A percentile compares a stretch with the other conserved stretches of the same genome.
Evolutionary conservation across 2,113 vertebrate genomes (phyloP).

Genomic region (Corythaeola cristata): DNA sequence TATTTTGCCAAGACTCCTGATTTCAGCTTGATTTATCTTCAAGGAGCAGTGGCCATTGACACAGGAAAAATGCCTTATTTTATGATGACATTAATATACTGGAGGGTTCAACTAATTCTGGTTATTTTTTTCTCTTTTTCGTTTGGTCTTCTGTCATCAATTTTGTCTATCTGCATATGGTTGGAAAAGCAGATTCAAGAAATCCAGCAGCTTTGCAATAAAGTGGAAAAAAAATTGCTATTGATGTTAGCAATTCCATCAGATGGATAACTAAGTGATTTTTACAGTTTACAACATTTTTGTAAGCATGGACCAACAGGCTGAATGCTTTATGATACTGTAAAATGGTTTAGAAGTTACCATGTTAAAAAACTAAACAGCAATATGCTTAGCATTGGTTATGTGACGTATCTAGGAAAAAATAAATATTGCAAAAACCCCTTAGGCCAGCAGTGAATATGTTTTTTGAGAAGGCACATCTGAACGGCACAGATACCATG

Average conservation of each 20-base stretch:
- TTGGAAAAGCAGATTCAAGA: not conserved
- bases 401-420: not conserved
- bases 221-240: not conserved
- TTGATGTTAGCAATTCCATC: not conserved
- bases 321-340: not conserved
- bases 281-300: not conserved
- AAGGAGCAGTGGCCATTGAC: not conserved
- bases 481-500: not conserved
- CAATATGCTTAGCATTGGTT: not conserved
- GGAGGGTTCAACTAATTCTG: not conserved
- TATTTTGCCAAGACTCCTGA: not conserved
- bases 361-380: not conserved
- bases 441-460: not conserved
- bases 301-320: not conserved
- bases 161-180: not conserved
- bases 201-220: not conserved
- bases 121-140: not conserved
- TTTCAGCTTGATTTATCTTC: not conserved
- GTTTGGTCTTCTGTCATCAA: not conserved
- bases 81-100: not conserved
- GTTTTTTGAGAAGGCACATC: not conserved
- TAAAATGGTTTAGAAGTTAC: not conserved
- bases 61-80: not conserved
- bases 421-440: accelerated
- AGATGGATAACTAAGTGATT: not conserved